These are phyloP conservation scores for Tinamus guttatus DNA, from an alignment of 2,113 vertebrate species.

Conservation along the genomic window DNA sequence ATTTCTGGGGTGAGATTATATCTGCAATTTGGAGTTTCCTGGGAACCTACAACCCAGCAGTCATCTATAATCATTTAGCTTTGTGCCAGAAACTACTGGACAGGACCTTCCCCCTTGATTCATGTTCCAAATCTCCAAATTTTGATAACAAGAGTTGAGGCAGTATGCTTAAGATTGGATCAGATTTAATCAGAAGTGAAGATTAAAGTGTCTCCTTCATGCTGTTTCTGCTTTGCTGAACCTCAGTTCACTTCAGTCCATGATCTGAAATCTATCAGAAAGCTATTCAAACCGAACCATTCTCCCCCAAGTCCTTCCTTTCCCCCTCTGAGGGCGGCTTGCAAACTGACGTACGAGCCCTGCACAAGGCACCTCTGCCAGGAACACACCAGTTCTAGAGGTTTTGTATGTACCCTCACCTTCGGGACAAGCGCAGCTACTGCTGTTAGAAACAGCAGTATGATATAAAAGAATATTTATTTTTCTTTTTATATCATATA, in stretches of 20 bases:
- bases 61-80: background rate
- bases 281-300: background rate
- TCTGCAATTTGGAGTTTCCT: background rate
- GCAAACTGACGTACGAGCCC: background rate
- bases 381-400: background rate
- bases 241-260: background rate
- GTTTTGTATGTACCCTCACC: background rate
- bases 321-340: background rate
- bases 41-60: background rate
- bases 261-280: background rate
- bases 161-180: background rate
- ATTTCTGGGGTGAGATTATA: background rate
- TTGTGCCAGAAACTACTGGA: background rate
- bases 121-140: background rate
- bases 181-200: background rate
- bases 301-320: background rate
- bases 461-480: too few species aligned
- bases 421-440: background rate
- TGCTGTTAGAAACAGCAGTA: background rate
- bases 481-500: background rate
- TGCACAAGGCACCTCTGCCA: background rate
- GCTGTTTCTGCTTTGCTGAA: background rate
- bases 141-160: background rate
- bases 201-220: background rate
- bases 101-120: background rate